Base-by-base conservation (phyloP, 92 coral and sea anemone genomes). In the Zoanthus sansibaricus region DNA sequence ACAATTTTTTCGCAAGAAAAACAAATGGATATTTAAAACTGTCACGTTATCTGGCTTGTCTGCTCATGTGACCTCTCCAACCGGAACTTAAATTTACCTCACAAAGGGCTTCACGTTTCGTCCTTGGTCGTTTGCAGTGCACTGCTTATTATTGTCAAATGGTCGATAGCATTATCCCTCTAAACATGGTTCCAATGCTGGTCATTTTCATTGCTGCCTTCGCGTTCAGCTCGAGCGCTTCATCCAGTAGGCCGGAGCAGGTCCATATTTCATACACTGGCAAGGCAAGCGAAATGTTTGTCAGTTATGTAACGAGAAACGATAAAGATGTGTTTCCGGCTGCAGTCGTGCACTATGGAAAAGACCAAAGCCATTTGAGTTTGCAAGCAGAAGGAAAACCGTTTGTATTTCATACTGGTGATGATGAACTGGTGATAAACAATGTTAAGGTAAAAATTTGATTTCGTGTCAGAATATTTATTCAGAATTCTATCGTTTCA, bases 221-320 rank as follows among this genome's bases (percentile, higher is more conserved):
- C 13, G 74, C 49, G 12, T 7, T 54, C 6, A 12, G 13, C 0
- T 48, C 64, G 1, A 48, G 67, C 11, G 31, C 7, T 21, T 12
- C 67, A 12, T 76, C 82, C 13, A 71, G 52, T 21, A 5, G 42
- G 0, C 98, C 98, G 9, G 98, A 95, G 71, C 98, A 95, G 77
- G 93, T 95, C 67, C 98, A 95, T 14, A 82, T 95, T 30, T 91
- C 93, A 16, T 95, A 86, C 55, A 95, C 98, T 12, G 98, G 98
- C 7, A 58, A 76, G 62, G 77, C 94, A 5, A 95, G 94, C 79
- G 98, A 95, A 75, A 82, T 95, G 90, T 87, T 89, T 25, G 93
- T 95, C 0, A 93, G 86, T 59, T 95, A 93, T 64, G 98, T 93
- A 11, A 95, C 98, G 15, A 47, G 85, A 15, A 59, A 66, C 13